Evolutionary conservation across 2,888 invertebrate genomes (phyloP), one percentile per base, ranked within the genome.

Genomic region (Tiliacea aurago): DNA sequence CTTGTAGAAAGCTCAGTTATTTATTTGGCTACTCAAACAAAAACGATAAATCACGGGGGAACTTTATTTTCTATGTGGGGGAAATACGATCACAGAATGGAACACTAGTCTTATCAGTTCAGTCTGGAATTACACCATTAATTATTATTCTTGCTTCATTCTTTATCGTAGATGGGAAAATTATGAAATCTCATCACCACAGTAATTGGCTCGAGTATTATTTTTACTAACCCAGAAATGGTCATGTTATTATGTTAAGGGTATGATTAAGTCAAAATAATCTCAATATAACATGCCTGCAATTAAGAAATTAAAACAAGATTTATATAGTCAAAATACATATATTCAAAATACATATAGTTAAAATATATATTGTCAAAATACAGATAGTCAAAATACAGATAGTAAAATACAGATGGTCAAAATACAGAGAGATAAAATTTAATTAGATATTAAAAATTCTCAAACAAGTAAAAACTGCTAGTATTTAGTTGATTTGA

Each of bases 401-500:
- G 0, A 37, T 4, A 37, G 37, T 37, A 41, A 41, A 41, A 41
- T 41, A 41, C 7, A 41, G 9, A 9, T 41, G 1, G 9, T 41
- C 41, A 41, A 41, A 41, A 37, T 37, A 33, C 33, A n/a, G n/a
- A n/a, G n/a, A n/a, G n/a, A n/a, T n/a, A n/a, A n/a, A n/a, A n/a
- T n/a, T n/a, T n/a, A n/a, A n/a, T n/a, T n/a, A n/a, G n/a, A n/a
- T 47, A 23, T 45, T 1, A 18, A 45, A 51, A 41, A 37, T 10
- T 45, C 7, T 18, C 13, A 62, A 49, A 49, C 6, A n/a, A 49
- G 13, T 28, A 51, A 72, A 18, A 18, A 56, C 18, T 43, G 23
- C 33, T 41, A 28, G 59, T 58, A 55, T 37, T 70, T 70, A 59
- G 49, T 71, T 65, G 28, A 73, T 28, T 41, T 55, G 58, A 73